Conservation (phyloP, 2,888 invertebrate genomes). For the Chromoteleia sp. region DNA sequence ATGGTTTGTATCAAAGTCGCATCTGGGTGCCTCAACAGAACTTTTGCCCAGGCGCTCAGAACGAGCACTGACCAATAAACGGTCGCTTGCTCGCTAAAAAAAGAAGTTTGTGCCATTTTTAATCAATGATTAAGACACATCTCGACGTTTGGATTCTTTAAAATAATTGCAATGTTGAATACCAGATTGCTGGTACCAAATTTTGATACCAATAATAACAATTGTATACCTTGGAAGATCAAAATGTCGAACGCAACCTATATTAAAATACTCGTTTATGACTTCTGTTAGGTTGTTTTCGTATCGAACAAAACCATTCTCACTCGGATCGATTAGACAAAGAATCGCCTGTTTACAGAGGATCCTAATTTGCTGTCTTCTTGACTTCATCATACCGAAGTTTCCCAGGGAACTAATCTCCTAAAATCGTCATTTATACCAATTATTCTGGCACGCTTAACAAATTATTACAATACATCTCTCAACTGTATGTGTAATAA, state of each 20-base stretch:
- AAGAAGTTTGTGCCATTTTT: background rate
- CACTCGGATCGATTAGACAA: constrained; percentile 75
- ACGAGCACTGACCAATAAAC: constrained; percentile 71
- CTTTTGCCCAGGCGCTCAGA: constrained; percentile 72
- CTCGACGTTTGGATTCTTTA: no score
- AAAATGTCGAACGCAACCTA: constrained; percentile 73
- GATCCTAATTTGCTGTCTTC: constrained; percentile 55
- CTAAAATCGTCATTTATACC: constrained; percentile 36
- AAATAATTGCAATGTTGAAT: no score
- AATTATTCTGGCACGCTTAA: no score
- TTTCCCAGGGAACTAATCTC: constrained; percentile 21
- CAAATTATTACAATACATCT: no score
- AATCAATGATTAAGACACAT: no score
- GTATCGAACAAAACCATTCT: constrained; percentile 72
- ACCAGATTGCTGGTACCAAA: no score
- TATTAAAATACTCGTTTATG: constrained; percentile 65
- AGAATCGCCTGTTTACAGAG: constrained; percentile 75
- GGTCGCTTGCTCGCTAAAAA: constrained; percentile 57
- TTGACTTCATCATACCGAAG: constrained; percentile 54
- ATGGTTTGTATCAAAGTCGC: constrained; percentile 72
- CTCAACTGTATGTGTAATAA: no score
- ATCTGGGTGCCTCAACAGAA: constrained; percentile 70
- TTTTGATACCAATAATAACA: no score
- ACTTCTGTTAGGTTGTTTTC: constrained; percentile 70
- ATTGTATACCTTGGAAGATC: constrained; percentile 71